Evolutionary conservation across 2,113 vertebrate genomes (phyloP), one percentile per base, ranked within the genome.

Genomic region (Brachypodius melanocephalos): DNA sequence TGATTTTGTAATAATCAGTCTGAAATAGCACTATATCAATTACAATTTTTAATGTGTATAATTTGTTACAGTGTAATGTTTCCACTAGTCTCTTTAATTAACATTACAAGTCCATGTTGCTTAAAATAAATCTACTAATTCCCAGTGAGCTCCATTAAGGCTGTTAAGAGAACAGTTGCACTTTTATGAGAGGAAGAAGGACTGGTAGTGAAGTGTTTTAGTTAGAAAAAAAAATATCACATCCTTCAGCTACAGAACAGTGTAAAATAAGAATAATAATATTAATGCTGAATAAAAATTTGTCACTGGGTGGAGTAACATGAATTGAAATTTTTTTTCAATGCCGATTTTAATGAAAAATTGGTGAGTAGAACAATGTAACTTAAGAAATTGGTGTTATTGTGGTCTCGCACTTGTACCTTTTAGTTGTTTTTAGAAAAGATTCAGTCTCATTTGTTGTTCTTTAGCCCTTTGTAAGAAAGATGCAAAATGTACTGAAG

Each of bases 41-140:
- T 80, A 75, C 48, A 51, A 3, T 61, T 93, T 90, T 85, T 80
- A 92, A 66, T 84, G 34, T 6, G 3, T 63, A 17, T 88, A 42
- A 51, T 68, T 91, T 86, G 85, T 84, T 94, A 61, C 76, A 92
- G 25, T 42, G 25, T 66, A 59, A 51, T 75, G 26, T 75, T 95
- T 92, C 58, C 32, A 57, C 42, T 51, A 54, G 69, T 94, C 34
- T 85, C 36, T 78, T 95, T 90, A 89, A 93, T 92, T 91, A 95
- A 89, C 25, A 32, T 69, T 86, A 71, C 59, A 87, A 90, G 17
- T 80, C 66, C 36, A 25, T 26, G n/a, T 57, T 87, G 25, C 91
- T 95, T 95, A 68, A 96, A 93, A 93, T 90, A 92, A 67, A 57
- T 78, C 43, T 75, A 9, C n/a, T 85, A 38, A 87, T 92, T 91